These are phyloP conservation scores for Trogon surrucura DNA, from an alignment of 2,113 vertebrate genomes.

Conservation along the genomic window DNA sequence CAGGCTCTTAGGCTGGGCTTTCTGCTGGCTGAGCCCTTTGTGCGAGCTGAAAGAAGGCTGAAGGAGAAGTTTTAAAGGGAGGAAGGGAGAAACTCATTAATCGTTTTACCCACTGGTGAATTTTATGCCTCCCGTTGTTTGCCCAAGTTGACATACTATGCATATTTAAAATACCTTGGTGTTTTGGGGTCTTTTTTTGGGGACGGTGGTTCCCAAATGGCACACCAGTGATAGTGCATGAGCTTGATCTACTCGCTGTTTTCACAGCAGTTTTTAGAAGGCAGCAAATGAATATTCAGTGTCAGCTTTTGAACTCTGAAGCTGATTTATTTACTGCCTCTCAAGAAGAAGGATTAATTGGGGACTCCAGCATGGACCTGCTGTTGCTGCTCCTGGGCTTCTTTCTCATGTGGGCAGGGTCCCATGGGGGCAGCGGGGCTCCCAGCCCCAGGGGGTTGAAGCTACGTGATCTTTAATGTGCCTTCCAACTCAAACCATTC, in stretches of 20 bases:
- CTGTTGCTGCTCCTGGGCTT: background rate
- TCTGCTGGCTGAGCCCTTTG: background rate
- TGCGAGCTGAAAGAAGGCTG: background rate
- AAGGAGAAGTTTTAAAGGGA: background rate
- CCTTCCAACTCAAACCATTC: too few species aligned
- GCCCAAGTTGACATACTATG: background rate
- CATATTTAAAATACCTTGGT: background rate
- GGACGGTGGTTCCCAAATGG: background rate
- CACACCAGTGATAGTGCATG: background rate
- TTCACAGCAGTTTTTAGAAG: background rate
- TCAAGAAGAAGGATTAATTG: background rate
- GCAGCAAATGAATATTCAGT: background rate
- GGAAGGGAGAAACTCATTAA: background rate
- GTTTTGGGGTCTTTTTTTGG: background rate
- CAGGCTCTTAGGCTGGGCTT: background rate
- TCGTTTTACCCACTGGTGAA: background rate
- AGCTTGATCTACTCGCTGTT: background rate
- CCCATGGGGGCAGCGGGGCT: background rate
- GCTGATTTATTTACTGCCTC: background rate
- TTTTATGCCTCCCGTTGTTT: background rate
- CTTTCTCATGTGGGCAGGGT: accelerated
- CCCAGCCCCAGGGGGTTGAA: background rate
- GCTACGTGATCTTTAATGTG: too few species aligned
- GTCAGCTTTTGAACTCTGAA: background rate
- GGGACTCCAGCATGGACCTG: background rate